These are phyloP conservation scores for Diadema setosum DNA, from an alignment of 35 echinoderm and acorn worm genomes.

Conservation along the genomic window DNA sequence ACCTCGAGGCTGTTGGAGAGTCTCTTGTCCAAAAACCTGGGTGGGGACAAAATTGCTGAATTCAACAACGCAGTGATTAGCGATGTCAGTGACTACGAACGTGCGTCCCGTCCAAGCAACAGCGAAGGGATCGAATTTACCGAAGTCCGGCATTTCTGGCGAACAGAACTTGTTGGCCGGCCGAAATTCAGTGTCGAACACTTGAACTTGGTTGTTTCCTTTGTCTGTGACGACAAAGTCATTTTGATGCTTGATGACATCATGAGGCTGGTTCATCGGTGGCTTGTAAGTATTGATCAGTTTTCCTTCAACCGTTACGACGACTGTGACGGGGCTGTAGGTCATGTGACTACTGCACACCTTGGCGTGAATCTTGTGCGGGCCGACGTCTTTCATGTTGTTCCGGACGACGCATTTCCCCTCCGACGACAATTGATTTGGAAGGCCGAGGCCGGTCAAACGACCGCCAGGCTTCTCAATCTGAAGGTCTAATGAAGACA, in stretches of 20 bases:
- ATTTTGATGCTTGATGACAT: not conserved
- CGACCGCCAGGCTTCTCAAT: not conserved
- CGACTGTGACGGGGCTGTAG: not conserved
- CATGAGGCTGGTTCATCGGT: not conserved
- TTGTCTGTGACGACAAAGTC: not conserved
- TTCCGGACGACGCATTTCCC: not conserved
- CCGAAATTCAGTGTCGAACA: not conserved
- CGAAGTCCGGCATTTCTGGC: not conserved
- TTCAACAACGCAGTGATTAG: slow-evolving; percentile 37
- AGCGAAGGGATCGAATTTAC: slow-evolving; percentile 44
- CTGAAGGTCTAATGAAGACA: not conserved
- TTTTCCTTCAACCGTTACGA: not conserved
- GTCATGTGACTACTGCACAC: not conserved
- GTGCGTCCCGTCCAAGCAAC: slow-evolving; percentile 38
- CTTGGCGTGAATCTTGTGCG: not conserved
- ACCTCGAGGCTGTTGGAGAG: slow-evolving; percentile 33
- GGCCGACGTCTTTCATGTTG: not conserved
- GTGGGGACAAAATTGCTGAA: slow-evolving; percentile 30
- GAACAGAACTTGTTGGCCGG: slow-evolving; percentile 5
- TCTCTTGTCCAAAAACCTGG: not conserved
- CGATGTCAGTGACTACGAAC: slow-evolving; percentile 45
- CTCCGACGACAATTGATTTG: not conserved
- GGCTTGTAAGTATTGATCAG: not conserved
- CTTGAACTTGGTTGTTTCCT: not conserved
- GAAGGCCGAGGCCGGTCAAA: not conserved